Evolutionary conservation across 2,888 invertebrate species (phyloP).

Genomic region (Andrena haemorrhoa): DNA sequence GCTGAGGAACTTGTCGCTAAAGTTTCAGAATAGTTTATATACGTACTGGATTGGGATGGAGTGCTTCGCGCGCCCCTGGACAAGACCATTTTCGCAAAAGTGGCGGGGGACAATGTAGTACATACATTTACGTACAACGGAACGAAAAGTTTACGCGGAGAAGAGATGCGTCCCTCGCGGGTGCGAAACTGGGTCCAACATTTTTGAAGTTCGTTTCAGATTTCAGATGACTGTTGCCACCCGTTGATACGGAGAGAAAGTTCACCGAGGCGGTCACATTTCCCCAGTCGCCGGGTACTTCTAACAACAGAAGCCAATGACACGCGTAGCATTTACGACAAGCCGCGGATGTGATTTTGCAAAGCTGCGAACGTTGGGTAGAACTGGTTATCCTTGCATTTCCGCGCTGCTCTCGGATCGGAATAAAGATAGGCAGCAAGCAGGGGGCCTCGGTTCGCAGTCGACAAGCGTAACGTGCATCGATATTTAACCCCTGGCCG

Average conservation of each 20-base stretch:
- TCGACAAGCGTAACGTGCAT: conserved; percentile 53
- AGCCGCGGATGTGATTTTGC: conserved; percentile 6
- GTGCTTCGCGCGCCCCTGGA: too few species aligned
- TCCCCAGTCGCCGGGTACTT: background rate
- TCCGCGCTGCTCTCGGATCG: conserved; percentile 61
- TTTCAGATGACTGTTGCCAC: background rate
- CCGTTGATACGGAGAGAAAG: background rate
- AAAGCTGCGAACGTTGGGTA: conserved; percentile 50
- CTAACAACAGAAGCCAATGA: background rate
- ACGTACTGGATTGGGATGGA: too few species aligned
- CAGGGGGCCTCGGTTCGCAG: conserved; percentile 53
- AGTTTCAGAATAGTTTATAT: too few species aligned
- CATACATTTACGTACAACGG: background rate
- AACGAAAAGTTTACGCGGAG: background rate
- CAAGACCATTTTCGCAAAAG: too few species aligned
- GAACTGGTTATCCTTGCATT: conserved; percentile 67
- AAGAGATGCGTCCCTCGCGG: background rate
- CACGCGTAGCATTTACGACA: background rate
- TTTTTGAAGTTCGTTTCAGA: background rate
- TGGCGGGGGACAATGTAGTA: background rate
- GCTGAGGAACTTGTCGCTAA: too few species aligned
- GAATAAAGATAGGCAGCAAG: conserved; percentile 65
- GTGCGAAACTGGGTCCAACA: background rate
- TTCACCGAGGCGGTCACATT: background rate
- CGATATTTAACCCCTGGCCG: conserved; percentile 66